phyloP scores from a whole-genome alignment of 2,888 invertebrate species.

The Congeria kusceri region DNA sequence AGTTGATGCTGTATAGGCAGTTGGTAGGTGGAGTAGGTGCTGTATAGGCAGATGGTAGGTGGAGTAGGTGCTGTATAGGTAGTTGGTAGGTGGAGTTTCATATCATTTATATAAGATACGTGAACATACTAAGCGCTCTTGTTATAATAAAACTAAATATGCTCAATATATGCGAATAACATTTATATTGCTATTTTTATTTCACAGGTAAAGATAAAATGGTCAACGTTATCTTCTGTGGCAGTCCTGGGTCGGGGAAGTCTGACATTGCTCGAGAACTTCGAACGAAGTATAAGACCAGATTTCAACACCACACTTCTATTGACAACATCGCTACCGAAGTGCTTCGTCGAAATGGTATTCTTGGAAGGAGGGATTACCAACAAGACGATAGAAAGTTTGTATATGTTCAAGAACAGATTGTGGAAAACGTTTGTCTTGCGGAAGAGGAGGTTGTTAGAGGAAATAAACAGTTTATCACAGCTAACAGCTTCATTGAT shows the following conservation, averaged over 20 bases:
- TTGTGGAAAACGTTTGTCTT: constrained; percentile 14
- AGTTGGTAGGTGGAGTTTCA: too few species aligned
- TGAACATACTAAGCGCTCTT: too few species aligned
- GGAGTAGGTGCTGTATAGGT: too few species aligned
- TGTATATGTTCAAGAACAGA: constrained; percentile 15
- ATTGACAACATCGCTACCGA: constrained; percentile 7
- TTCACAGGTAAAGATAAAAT: constrained; percentile 1
- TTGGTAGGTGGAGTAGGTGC: too few species aligned
- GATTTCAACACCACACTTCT: not conserved
- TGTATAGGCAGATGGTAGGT: too few species aligned
- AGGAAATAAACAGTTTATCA: constrained; percentile 13
- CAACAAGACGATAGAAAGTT: constrained; percentile 24
- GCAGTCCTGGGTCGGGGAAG: constrained; percentile 38
- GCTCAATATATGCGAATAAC: too few species aligned
- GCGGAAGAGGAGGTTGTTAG: constrained; percentile 19
- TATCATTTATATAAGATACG: too few species aligned
- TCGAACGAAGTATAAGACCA: not conserved
- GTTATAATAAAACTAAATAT: too few species aligned
- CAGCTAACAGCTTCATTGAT: constrained; percentile 39
- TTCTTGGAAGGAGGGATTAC: constrained; percentile 21
- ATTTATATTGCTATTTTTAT: too few species aligned
- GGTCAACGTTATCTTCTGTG: constrained; percentile 40
- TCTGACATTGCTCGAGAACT: constrained; percentile 20
- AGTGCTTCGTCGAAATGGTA: constrained; percentile 6
- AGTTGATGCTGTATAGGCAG: too few species aligned